Conservation (phyloP, 2,888 invertebrate species). For the Synanthedon myopaeformis region DNA sequence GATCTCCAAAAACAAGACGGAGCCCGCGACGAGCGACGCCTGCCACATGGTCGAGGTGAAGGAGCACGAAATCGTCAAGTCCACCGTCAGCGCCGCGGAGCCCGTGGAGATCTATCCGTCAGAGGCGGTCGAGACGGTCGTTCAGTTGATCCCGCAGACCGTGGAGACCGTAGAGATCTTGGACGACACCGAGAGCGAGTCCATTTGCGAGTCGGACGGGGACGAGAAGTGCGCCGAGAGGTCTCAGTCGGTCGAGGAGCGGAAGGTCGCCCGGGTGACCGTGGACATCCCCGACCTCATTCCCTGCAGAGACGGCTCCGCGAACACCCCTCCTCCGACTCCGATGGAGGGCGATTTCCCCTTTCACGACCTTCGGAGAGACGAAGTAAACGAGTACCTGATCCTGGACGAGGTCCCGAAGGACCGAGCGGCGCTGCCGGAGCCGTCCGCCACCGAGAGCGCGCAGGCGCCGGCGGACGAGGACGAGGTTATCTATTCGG, state of each 20-base stretch:
- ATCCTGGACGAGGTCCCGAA: slow-evolving; percentile 41
- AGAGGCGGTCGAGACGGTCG: slow-evolving; percentile 63
- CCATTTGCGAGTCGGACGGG: slow-evolving; percentile 31
- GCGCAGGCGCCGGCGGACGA: slow-evolving; percentile 8
- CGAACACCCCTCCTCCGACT: slow-evolving; percentile 22
- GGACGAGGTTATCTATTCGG: slow-evolving; percentile 51
- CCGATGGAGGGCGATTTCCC: slow-evolving; percentile 21
- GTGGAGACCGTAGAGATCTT: slow-evolving; percentile 69
- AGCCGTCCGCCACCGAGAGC: slow-evolving; percentile 36
- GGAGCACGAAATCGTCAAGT: slow-evolving; percentile 76
- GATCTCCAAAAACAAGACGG: slow-evolving; percentile 67
- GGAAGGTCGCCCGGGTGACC: slow-evolving; percentile 20
- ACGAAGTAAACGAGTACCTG: slow-evolving; percentile 35
- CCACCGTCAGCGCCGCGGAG: slow-evolving; percentile 61
- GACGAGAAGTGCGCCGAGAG: slow-evolving; percentile 10
- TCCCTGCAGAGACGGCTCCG: slow-evolving; percentile 15
- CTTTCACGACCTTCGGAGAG: slow-evolving; percentile 20
- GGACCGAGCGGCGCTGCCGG: slow-evolving; percentile 41
- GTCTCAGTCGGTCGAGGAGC: slow-evolving; percentile 25
- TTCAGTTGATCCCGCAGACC: slow-evolving; percentile 64
- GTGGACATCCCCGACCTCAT: slow-evolving; percentile 32
- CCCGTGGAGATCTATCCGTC: slow-evolving; percentile 57
- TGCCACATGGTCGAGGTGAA: slow-evolving; percentile 77
- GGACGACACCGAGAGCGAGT: slow-evolving; percentile 62
- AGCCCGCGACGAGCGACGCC: slow-evolving; percentile 22